Evolutionary conservation across 2,113 vertebrate species (phyloP), one percentile per base, ranked within the genome.

Genomic region (Pyrgilauda ruficollis): DNA sequence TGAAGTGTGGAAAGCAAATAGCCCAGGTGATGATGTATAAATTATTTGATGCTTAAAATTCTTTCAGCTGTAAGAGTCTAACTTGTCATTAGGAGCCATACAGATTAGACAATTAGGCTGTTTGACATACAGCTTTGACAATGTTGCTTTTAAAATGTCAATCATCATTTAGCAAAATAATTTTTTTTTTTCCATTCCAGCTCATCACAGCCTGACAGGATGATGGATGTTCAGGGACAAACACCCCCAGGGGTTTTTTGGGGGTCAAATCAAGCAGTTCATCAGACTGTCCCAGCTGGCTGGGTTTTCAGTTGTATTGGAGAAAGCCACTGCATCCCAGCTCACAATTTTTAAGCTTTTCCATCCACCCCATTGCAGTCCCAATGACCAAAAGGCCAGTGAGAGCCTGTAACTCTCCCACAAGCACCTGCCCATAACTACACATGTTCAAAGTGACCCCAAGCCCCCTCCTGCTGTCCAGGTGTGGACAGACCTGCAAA

Each of bases 221-320:
- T 66, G 75, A 68, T 5, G n/a, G 43, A 11, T 74, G 80, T 53
- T 53, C 55, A 21, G 79, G 49, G 66, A 83, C 56, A 68, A 84
- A 89, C 21, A 75, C 7, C 18, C 7, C 5, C 12, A 2, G 2
- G 8, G 39, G 9, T 21, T 39, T 84, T 44, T 43, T 1, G 2
- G 39, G 41, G n/a, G 41, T 56, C 4, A 11, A 69, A 92, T 61
- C 39, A 66, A 78, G 50, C 69, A 53, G 31, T 5, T 1, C 3
- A 5, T 63, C 55, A 75, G 56, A 78, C 31, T 27, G 9, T 35
- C 56, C 50, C 13, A 4, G 22, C 18, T 1, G 0, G 35, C 20
- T 1, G 2, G 30, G 8, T 28, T 69, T 8, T 9, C 55, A 59
- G 63, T 1, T 2, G 11, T 4, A 0, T 3, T 81, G 33, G 8